phyloP scores from a whole-genome alignment of 2,888 invertebrate genomes.

The Himalopsyche japonica region DNA sequence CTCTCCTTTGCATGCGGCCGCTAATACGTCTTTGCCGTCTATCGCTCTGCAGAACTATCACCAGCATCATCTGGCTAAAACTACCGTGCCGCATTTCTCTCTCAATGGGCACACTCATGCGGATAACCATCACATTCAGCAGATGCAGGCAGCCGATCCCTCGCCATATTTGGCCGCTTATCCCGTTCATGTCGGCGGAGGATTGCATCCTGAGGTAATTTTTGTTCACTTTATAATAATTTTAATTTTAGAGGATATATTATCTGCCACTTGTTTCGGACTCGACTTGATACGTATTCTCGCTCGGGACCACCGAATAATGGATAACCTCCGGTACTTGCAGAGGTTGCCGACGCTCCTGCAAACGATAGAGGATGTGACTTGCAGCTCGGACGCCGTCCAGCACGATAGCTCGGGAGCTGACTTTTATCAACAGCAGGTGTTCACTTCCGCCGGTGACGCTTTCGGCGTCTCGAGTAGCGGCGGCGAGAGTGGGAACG shows the following conservation, averaged over 20 bases:
- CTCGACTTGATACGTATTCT: too few species aligned
- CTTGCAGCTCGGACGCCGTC: conserved; percentile 17
- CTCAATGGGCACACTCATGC: background rate
- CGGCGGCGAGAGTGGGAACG: background rate
- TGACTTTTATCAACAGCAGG: conserved; percentile 25
- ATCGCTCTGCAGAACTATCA: conserved; percentile 45
- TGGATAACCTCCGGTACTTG: background rate
- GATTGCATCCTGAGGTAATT: conserved; percentile 12
- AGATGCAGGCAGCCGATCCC: background rate
- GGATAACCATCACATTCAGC: background rate
- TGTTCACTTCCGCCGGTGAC: conserved; percentile 19
- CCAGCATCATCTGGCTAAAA: background rate
- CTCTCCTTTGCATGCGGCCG: conserved; percentile 59
- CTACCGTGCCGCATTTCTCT: conserved; percentile 6
- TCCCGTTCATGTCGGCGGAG: background rate
- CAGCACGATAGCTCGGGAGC: conserved; percentile 13
- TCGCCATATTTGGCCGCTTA: background rate
- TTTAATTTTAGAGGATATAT: too few species aligned
- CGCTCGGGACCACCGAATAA: too few species aligned
- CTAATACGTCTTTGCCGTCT: conserved; percentile 50
- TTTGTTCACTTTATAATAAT: background rate
- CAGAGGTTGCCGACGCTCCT: conserved; percentile 28
- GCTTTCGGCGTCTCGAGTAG: conserved; percentile 18
- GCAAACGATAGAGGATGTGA: conserved; percentile 20
- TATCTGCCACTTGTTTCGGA: too few species aligned